phyloP scores from a whole-genome alignment of 2,113 vertebrate genomes.

The Eidolon helvum region DNA sequence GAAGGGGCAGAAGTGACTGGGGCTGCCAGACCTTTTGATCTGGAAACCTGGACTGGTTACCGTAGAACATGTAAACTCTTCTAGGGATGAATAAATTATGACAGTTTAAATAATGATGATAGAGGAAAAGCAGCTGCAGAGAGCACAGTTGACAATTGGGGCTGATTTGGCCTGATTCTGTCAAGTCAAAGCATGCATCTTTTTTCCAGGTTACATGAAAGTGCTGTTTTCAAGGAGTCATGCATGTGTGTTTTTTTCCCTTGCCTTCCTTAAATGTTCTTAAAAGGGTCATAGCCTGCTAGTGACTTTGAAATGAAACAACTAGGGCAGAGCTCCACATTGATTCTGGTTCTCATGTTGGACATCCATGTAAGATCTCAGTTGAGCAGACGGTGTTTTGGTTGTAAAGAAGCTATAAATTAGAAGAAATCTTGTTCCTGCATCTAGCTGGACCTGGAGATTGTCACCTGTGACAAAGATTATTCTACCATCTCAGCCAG shows the following conservation, averaged over 20 bases:
- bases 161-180: conserved; percentile 66
- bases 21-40: conserved; percentile 33
- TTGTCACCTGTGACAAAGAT: background rate
- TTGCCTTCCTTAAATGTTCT: background rate
- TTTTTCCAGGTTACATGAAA: conserved; percentile 40
- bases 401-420: background rate
- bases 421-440: background rate
- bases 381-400: background rate
- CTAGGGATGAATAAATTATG: conserved; percentile 72
- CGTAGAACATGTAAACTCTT: background rate
- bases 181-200: conserved; percentile 48
- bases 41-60: background rate
- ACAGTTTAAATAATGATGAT: conserved; percentile 66
- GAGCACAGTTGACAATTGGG: background rate
- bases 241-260: background rate
- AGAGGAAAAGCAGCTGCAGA: background rate
- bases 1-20: background rate
- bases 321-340: background rate
- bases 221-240: background rate
- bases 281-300: background rate
- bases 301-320: background rate
- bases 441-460: background rate
- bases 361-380: background rate
- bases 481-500: background rate
- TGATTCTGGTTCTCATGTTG: background rate